Evolutionary conservation across 2,113 vertebrate species (phyloP).

Genomic region (Opisthocomus hoazin): DNA sequence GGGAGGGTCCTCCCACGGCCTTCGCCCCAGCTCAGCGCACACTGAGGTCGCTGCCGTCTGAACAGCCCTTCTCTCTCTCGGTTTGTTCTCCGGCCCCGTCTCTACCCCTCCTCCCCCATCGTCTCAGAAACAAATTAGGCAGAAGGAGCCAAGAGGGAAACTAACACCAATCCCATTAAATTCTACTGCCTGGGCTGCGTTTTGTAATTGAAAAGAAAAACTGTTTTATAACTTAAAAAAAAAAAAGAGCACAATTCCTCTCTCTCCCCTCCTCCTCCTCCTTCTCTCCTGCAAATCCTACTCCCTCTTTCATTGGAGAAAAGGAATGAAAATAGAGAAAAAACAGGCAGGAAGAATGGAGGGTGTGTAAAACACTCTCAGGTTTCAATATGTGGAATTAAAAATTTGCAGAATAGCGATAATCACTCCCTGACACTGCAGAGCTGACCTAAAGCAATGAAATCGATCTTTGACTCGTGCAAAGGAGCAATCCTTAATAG

Average conservation of each 20-base stretch:
- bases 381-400: not conserved
- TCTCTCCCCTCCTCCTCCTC: not conserved
- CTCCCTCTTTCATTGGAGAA: not conserved
- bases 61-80: not conserved
- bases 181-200: not conserved
- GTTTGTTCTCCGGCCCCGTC: not conserved
- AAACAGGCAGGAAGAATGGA: not conserved
- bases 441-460: not conserved
- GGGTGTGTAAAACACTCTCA: not conserved
- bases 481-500: not conserved
- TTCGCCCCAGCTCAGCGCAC: not conserved
- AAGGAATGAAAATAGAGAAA: not conserved
- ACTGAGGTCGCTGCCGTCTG: rapidly evolving
- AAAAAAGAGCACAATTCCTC: not conserved
- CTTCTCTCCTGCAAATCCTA: not conserved
- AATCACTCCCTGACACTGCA: not conserved
- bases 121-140: not conserved
- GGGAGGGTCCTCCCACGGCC: not conserved
- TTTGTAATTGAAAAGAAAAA: not conserved
- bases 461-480: not conserved
- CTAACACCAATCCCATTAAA: not conserved
- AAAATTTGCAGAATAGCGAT: not conserved
- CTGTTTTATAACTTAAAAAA: not conserved
- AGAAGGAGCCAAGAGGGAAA: not conserved
- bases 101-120: not conserved